These are phyloP conservation scores for Mesitornis unicolor DNA, from an alignment of 2,113 vertebrate species.

Conservation along the genomic window DNA sequence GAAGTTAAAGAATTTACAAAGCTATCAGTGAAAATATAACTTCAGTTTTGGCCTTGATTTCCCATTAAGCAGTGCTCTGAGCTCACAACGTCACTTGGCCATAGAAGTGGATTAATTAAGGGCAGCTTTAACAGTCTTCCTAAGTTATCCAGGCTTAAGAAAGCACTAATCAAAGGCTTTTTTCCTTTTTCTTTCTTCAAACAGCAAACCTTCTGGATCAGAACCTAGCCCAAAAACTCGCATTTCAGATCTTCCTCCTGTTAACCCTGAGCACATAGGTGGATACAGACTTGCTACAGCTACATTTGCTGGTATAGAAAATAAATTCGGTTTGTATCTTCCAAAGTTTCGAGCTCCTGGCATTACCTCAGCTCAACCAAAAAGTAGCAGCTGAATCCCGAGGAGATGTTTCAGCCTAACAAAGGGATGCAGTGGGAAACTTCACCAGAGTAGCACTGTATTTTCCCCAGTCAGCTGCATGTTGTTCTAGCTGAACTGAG, in stretches of 20 bases:
- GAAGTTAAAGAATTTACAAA: neutral
- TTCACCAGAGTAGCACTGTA: conserved; percentile 31
- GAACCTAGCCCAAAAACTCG: conserved; percentile 80
- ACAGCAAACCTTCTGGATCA: conserved; percentile 87
- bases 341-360: conserved; percentile 86
- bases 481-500: conserved; percentile 69
- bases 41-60: neutral
- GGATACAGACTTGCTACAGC: conserved; percentile 92
- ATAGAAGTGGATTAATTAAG: neutral
- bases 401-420: neutral
- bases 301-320: conserved; percentile 93
- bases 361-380: conserved; percentile 69
- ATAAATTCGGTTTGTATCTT: conserved; percentile 93
- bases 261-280: conserved; percentile 87
- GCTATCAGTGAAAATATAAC: neutral
- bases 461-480: conserved; percentile 73
- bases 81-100: neutral
- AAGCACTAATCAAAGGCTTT: neutral
- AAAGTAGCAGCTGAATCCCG: conserved; percentile 44
- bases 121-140: neutral
- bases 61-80: neutral
- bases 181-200: conserved; percentile 18
- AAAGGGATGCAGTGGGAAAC: neutral
- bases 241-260: conserved; percentile 84
- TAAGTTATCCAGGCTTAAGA: neutral